Evolutionary conservation across 2,797 vertebrate genomes (phyloP), one percentile per base, ranked within the genome.

Genomic region (Oophaga sylvatica): DNA sequence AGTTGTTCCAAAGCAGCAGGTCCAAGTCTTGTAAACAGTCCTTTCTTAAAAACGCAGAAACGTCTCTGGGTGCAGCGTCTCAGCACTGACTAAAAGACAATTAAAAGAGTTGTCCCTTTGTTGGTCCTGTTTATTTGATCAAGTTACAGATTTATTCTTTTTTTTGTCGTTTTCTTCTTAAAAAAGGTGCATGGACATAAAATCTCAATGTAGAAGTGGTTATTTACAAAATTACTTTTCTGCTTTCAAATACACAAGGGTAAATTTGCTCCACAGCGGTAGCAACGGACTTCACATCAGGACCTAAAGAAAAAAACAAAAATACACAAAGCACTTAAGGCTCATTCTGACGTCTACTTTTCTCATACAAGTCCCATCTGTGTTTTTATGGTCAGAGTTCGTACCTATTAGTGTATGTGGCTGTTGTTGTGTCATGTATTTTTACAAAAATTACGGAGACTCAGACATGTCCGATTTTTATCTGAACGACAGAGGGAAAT

Each of bases 221-320:
- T 91, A 92, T 88, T 92, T 95, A 95, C 83, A 95, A 95, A 95
- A 95, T 93, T 87, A 93, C 93, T 91, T 97, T 98, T 93, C 94
- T 96, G 96, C 96, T 97, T 96, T 98, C 97, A 84, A 97, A 99
- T 92, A 99, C 96, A 73, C 97, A 96, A 5, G 98, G 98, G 91
- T 99, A 99, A 89, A 97, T 95, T 91, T 99, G 95, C 91, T 99
- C 98, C 93, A 99, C 97, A 29, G 97, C 98, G 65, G 95, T 95
- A 80, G 98, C 97, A 92, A 99, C 97, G 87, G 93, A 96, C 93
- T 97, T 97, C 91, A 99, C 98, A 29, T 97, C 98, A 96, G 98
- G 98, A 92, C 95, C 95, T 81, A 45, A 22, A 35, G 31, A 5
- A 31, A 17, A 62, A 71, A 1, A 35, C 63, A 45, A 75, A 62